Conservation (phyloP, 2,888 invertebrate genomes). For the Dascillus cervinus region DNA sequence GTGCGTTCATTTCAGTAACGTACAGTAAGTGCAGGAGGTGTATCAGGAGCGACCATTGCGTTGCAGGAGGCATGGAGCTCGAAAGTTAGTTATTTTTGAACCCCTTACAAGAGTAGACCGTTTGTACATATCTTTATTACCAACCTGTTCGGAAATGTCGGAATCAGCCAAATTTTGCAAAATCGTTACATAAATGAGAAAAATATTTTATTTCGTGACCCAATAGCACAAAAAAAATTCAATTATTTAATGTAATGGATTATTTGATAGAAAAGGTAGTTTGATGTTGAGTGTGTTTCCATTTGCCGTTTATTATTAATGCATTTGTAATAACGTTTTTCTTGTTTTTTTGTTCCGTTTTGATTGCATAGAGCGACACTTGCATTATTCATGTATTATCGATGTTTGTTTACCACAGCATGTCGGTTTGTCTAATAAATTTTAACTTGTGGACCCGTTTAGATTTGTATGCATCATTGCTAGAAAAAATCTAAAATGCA, state of each 20-base stretch:
- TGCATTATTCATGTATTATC: slow-evolving; percentile 12
- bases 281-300: slow-evolving; percentile 21
- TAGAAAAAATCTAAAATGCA: no score
- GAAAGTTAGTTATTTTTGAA: slow-evolving; percentile 37
- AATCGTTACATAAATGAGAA: no score
- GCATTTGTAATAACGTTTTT: no score
- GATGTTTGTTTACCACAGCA: slow-evolving; percentile 12
- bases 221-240: no score
- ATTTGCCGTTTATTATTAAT: not conserved
- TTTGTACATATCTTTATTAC: slow-evolving; percentile 14
- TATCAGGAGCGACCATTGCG: slow-evolving; percentile 21
- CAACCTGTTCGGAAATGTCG: slow-evolving; percentile 19
- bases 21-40: no score
- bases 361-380: no score
- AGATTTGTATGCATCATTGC: no score
- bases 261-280: slow-evolving; percentile 27
- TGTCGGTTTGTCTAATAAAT: slow-evolving; percentile 11
- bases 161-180: slow-evolving; percentile 17
- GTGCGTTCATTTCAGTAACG: no score
- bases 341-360: no score
- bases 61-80: slow-evolving; percentile 22
- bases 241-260: slow-evolving; percentile 14
- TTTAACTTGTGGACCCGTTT: no score
- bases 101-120: slow-evolving; percentile 28
- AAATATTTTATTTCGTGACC: no score